A percentile compares a stretch with the other conserved stretches of the same genome.
Conservation (phyloP, 1,140 invertebrate genomes). For the Philaenus spumarius region DNA sequence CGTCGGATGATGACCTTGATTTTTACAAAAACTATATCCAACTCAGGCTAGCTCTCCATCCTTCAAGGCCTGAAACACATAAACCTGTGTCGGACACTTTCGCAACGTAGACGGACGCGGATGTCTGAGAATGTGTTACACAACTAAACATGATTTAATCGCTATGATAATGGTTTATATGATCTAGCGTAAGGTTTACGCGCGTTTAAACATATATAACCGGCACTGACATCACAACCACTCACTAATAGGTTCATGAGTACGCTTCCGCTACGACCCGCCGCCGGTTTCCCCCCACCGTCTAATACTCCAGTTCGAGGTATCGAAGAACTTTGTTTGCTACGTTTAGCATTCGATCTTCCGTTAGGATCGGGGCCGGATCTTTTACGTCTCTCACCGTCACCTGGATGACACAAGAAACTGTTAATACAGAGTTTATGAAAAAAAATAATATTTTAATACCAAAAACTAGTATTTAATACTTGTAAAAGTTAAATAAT, state of each 20-base stretch:
- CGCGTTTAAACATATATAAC: slow-evolving; percentile 66
- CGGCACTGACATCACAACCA: slow-evolving; percentile 84
- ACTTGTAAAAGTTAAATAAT: too few relatives aligned
- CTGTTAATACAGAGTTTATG: too few relatives aligned
- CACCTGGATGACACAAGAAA: neutral
- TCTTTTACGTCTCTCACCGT: slow-evolving; percentile 9
- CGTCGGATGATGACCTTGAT: too few relatives aligned
- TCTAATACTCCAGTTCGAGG: slow-evolving; percentile 17
- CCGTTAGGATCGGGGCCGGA: slow-evolving; percentile 7
- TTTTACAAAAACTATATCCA: too few relatives aligned
- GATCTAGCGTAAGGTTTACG: slow-evolving; percentile 18
- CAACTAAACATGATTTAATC: neutral
- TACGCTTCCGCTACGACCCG: slow-evolving; percentile 51
- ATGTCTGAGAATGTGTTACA: neutral
- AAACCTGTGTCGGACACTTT: neutral
- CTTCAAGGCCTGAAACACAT: too few relatives aligned
- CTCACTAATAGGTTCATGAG: slow-evolving; percentile 87
- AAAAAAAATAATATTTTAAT: too few relatives aligned
- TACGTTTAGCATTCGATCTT: slow-evolving; percentile 20
- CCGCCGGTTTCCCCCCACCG: slow-evolving; percentile 32
- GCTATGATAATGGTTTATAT: slow-evolving; percentile 13
- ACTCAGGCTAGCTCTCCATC: too few relatives aligned
- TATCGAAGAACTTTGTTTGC: slow-evolving; percentile 15
- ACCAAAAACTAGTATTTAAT: too few relatives aligned
- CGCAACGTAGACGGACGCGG: neutral